Conservation (phyloP, 2,113 vertebrate species). For the Triplophysa tibetana region DNA sequence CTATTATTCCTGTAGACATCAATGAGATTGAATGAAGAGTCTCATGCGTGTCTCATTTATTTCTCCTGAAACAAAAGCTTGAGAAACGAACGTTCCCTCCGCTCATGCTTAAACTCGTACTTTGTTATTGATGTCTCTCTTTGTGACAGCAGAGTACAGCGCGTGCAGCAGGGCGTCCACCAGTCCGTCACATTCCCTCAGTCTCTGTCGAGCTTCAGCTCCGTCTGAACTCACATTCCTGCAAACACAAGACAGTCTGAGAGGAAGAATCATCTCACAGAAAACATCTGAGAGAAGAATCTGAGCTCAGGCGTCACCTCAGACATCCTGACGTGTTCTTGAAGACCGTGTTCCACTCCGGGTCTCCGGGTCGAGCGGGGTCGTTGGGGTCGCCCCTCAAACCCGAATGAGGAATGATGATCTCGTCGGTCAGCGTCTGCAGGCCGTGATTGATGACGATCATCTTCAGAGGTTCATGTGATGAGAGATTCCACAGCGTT, state of each 20-base stretch:
- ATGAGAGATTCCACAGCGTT: conserved; percentile 93
- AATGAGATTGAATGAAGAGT: too few relatives aligned
- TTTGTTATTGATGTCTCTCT: conserved; percentile 97
- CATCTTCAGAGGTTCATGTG: conserved; percentile 96
- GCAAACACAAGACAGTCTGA: conserved; percentile 33
- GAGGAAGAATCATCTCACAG: background rate
- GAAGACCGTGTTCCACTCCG: conserved; percentile 94
- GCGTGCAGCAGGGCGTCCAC: conserved; percentile 94
- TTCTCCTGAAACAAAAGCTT: too few relatives aligned
- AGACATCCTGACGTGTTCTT: conserved; percentile 96
- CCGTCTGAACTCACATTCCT: conserved; percentile 98
- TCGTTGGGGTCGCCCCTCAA: conserved; percentile 89
- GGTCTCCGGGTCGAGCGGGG: conserved; percentile 84
- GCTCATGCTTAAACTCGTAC: conserved; percentile 71
- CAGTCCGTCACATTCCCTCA: conserved; percentile 91
- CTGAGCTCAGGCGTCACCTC: conserved; percentile 68
- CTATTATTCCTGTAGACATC: too few relatives aligned
- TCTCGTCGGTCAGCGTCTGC: conserved; percentile 92
- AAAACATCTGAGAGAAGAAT: background rate
- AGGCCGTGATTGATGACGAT: conserved; percentile 92
- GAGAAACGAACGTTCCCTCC: too few relatives aligned
- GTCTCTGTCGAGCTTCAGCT: conserved; percentile 88
- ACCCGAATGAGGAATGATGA: conserved; percentile 93
- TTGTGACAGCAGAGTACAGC: conserved; percentile 89
- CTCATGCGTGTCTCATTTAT: too few relatives aligned